A percentile compares a stretch with the other conserved stretches of the same genome.
phyloP scores from a whole-genome alignment of 2,888 invertebrate species.

The Yponomeuta plumbellus region DNA sequence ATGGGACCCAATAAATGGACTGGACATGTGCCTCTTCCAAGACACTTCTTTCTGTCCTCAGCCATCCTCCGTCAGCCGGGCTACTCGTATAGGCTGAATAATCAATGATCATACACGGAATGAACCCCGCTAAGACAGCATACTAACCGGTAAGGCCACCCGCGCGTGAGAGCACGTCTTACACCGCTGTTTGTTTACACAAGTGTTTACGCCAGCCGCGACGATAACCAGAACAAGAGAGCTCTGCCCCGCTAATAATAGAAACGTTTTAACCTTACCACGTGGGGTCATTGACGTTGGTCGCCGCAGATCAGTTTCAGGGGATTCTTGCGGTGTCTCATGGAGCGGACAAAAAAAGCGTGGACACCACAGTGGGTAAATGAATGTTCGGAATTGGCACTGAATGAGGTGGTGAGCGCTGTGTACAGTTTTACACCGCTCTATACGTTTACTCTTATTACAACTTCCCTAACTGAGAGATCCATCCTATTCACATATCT shows the following conservation, averaged over 20 bases:
- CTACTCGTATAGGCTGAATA: neutral
- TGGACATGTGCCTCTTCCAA: no score
- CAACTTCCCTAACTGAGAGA: no score
- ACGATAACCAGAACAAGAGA: slow-evolving; percentile 26
- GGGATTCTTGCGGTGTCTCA: slow-evolving; percentile 3
- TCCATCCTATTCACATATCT: no score
- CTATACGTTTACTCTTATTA: no score
- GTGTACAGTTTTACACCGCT: no score
- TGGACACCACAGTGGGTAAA: no score
- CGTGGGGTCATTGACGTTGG: slow-evolving; percentile 64
- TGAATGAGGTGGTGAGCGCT: no score
- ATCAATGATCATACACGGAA: neutral
- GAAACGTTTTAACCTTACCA: slow-evolving; percentile 59
- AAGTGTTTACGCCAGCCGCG: slow-evolving; percentile 16
- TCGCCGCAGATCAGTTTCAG: slow-evolving; percentile 26
- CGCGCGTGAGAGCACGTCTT: slow-evolving; percentile 8
- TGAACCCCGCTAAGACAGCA: neutral
- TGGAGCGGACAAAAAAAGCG: neutral
- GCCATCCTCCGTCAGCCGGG: no score
- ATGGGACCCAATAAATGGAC: no score
- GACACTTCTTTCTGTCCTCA: no score
- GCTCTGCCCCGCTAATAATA: slow-evolving; percentile 56
- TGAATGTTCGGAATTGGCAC: no score
- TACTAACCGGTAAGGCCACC: neutral
- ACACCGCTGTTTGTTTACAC: slow-evolving; percentile 16